Base-by-base conservation (phyloP, 2,113 vertebrate genomes). In the Syngnathus scovelli region DNA sequence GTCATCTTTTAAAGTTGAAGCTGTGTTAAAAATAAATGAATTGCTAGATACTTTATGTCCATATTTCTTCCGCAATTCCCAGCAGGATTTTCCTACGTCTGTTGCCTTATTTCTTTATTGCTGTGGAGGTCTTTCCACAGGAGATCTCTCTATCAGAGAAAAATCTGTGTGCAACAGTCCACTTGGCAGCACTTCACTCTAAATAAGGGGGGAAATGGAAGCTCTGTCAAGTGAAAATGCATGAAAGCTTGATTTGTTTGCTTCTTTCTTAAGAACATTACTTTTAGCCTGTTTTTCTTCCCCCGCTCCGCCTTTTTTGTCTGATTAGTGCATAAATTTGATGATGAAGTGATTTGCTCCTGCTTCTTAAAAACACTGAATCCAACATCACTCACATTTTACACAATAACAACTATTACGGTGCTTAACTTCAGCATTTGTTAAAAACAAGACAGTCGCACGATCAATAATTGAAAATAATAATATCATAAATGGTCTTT, bases 41-140 rank as follows among this genome's bases (percentile, higher is more conserved):
- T 52, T 78, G 78, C 36, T 60, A 60, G 36, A 38, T 60, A 62
- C 38, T 84, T 88, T 89, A 89, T 91, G 84, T 89, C 83, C 85
- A 85, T 83, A 80, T 87, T 84, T 89, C 85, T 83, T 84, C 72
- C 70, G 37, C 67, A 36, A 37, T 68, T 84, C 84, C 80, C 79
- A 52, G 11, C 49, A 81, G 82, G 85, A 78, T 59, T 64, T 8
- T 56, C 64, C 66, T 85, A 84, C 80, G 83, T 87, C 87, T 89
- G 85, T 78, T 89, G 85, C 81, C 78, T 80, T 80, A 79, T 84
- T 87, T 79, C 69, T 75, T 67, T 84, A 78, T 89, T 84, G 87
- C 76, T 80, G 64, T 76, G 48, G 74, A 76, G 60, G 38, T 81
- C 56, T 73, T 80, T 85, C 75, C 62, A 38, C 36, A 68, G 61